phyloP scores from a whole-genome alignment of 2,113 vertebrate genomes.

The Sylvilagus bachmani region DNA sequence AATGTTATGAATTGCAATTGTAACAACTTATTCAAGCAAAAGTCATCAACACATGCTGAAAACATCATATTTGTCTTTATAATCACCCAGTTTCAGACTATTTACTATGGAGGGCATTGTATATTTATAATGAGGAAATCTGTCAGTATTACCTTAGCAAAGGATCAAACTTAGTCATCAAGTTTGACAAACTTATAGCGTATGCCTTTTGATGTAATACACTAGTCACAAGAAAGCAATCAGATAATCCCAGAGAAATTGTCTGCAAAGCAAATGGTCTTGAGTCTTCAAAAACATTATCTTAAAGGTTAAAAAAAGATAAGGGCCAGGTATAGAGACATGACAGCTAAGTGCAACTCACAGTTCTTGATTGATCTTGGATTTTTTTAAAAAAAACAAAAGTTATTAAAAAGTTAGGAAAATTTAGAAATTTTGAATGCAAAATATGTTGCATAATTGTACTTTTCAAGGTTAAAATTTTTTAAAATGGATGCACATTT shows the following conservation, averaged over 20 bases:
- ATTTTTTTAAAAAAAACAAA: neutral
- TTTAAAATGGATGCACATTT: conserved; percentile 15
- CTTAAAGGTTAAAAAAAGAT: conserved; percentile 19
- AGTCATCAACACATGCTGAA: conserved; percentile 46
- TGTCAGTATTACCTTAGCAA: conserved; percentile 39
- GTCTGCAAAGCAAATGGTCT: conserved; percentile 9
- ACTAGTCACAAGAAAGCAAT: conserved; percentile 9
- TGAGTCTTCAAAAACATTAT: conserved; percentile 31
- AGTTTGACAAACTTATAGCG: conserved; percentile 50
- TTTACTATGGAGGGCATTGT: neutral
- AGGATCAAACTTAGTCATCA: conserved; percentile 28
- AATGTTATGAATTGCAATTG: neutral
- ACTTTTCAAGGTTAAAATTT: neutral
- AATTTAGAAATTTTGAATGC: conserved; percentile 4
- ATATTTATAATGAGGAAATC: conserved; percentile 10
- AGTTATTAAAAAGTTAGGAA: neutral
- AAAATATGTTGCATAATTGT: neutral
- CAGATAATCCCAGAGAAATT: conserved; percentile 36
- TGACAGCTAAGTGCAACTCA: neutral
- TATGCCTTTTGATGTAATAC: neutral
- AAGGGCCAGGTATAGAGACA: neutral
- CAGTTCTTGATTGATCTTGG: conserved; percentile 10
- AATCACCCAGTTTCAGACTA: conserved; percentile 31
- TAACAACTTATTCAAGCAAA: conserved; percentile 38
- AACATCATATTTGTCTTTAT: conserved; percentile 30